Conservation (phyloP, 2,888 invertebrate genomes). For the Sericinus montela region DNA sequence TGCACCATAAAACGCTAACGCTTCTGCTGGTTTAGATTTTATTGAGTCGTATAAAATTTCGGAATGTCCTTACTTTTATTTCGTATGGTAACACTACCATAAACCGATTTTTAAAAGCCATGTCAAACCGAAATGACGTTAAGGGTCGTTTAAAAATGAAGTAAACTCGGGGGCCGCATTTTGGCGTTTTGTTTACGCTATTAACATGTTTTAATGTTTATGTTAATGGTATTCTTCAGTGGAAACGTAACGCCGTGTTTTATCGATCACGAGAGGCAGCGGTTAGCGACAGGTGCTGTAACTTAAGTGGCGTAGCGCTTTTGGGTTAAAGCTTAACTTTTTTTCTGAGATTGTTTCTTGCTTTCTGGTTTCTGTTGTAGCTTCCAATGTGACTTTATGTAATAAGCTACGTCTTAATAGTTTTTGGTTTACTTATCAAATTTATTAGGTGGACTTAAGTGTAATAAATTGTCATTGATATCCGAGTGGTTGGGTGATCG, state of each 20-base stretch:
- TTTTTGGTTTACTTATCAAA: too few species aligned
- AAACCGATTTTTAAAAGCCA: conserved; percentile 7
- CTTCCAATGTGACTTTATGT: too few species aligned
- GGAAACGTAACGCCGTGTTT: conserved; percentile 39
- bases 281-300: conserved; percentile 40
- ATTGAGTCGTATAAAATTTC: too few species aligned
- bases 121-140: conserved; percentile 3
- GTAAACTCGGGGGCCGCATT: conserved; percentile 29
- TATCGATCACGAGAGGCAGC: conserved; percentile 43
- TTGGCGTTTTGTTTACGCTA: conserved; percentile 40
- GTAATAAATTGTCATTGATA: too few species aligned
- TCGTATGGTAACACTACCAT: background rate
- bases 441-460: too few species aligned
- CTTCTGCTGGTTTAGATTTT: too few species aligned
- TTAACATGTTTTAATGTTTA: conserved; percentile 45
- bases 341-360: background rate
- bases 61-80: background rate
- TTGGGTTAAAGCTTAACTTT: background rate
- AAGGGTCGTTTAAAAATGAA: conserved; percentile 7
- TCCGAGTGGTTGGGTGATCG: too few species aligned
- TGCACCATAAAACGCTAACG: too few species aligned
- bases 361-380: too few species aligned
- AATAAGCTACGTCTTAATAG: too few species aligned
- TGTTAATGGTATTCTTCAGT: conserved; percentile 60
- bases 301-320: conserved; percentile 3